phyloP scores from a whole-genome alignment of 2,797 vertebrate genomes.

The Chloroceryle amazona region DNA sequence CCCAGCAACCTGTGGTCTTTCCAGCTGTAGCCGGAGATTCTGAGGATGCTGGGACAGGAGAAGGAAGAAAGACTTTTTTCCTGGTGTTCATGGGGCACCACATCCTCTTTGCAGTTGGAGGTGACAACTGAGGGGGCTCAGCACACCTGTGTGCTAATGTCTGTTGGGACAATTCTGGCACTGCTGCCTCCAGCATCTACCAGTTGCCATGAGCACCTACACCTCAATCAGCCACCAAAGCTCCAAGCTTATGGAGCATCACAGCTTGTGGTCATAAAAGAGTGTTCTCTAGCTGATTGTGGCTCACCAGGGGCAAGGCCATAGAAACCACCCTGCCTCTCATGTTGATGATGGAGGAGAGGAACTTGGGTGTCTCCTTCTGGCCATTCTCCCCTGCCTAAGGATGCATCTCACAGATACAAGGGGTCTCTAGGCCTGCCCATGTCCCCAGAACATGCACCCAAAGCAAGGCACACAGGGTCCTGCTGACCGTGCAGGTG shows the following conservation, averaged over 20 bases:
- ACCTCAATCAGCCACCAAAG: background rate
- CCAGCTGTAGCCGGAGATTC: background rate
- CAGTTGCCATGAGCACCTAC: background rate
- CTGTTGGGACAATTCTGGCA: background rate
- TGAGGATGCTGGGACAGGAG: background rate
- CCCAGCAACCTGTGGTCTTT: background rate
- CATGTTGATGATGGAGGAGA: background rate
- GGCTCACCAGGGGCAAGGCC: background rate
- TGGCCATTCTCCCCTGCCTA: background rate
- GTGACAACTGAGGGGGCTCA: background rate
- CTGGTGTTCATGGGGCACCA: background rate
- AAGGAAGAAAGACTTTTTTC: background rate
- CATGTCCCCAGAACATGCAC: background rate
- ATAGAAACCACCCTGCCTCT: background rate
- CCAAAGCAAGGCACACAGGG: fast-evolving
- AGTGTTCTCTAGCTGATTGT: background rate
- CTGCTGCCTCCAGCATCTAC: background rate
- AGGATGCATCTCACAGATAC: background rate
- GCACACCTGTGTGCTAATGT: fast-evolving
- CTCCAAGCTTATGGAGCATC: background rate
- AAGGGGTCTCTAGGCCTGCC: background rate
- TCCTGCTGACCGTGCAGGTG: fast-evolving
- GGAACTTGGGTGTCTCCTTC: background rate
- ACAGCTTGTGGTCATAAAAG: background rate
- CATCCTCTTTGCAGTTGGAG: background rate